Evolutionary conservation across 1,140 invertebrate genomes (phyloP), one percentile per base, ranked within the genome.

Genomic region (Bombus pyrosoma): DNA sequence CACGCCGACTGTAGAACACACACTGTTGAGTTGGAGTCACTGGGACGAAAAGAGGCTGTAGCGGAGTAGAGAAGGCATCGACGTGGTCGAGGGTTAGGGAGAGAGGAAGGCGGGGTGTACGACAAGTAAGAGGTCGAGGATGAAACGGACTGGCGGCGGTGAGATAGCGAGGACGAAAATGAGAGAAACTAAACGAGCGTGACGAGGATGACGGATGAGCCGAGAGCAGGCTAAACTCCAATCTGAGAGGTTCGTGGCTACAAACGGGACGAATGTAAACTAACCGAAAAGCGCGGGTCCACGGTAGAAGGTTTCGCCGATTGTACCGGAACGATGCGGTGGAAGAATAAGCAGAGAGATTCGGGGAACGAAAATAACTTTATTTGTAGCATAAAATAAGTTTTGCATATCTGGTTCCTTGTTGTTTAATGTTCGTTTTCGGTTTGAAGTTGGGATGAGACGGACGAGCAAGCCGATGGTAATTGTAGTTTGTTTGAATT

Each of bases 171-270:
- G 68, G 53, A 77, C 43, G 57, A 79, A 77, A 86, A 89, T 28
- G 72, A 86, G 69, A 82, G 66, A 77, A 74, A 53, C 47, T 74
- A 83, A 83, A 68, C 69, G 62, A 74, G 83, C 78, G 85, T 81
- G 78, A 74, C 69, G 53, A 82, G 72, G 53, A 82, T 71, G 86
- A 82, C 85, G 28, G 64, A 86, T 78, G 73, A 69, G 43, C 57
- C 12, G 43, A 43, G 59, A 53, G 32, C 77, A 77, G 78, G 69
- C 68, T n/a, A 34, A 82, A 83, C 75, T 86, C 32, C 73, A 78
- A 86, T 86, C 73, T 15, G 81, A 83, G 83, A 77, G 81, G 66
- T 83, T 73, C 81, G 81, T 81, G 81, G 66, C 68, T 72, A 66
- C 64, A 43, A 86, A 71, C 53, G 57, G 80, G 32, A 66, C 76